Evolutionary conservation across 2,113 vertebrate genomes (phyloP).

Genomic region (Heloderma charlesbogerti): DNA sequence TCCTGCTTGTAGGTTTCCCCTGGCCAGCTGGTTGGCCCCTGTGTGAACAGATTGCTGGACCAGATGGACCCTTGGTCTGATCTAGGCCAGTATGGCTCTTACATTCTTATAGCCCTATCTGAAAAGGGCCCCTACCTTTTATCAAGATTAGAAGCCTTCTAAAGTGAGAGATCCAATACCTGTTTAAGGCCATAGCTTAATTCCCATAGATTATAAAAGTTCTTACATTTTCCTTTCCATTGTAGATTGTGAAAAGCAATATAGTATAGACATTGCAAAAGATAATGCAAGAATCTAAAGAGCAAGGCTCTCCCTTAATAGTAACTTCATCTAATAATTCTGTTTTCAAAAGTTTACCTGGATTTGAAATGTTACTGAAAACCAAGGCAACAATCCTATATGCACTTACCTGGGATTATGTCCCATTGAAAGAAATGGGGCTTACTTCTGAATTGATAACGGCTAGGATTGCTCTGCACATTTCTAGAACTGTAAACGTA

Average conservation of each 20-base stretch:
- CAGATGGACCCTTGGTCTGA: no score
- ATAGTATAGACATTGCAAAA: slow-evolving; percentile 25
- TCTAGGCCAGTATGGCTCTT: no score
- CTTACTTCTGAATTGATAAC: background rate
- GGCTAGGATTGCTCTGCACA: background rate
- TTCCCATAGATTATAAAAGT: background rate
- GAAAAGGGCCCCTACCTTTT: background rate
- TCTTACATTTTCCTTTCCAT: background rate
- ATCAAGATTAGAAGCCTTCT: background rate
- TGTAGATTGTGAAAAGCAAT: slow-evolving; percentile 42
- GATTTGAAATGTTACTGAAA: slow-evolving; percentile 59
- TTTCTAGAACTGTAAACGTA: slow-evolving; percentile 55
- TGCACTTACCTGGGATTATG: background rate
- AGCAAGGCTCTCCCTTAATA: slow-evolving; percentile 49
- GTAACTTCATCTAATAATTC: slow-evolving; percentile 52
- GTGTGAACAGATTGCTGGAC: no score
- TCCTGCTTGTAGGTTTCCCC: no score
- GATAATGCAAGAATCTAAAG: slow-evolving; percentile 41
- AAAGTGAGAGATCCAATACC: background rate
- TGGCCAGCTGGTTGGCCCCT: no score
- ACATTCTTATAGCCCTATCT: no score
- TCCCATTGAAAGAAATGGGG: background rate
- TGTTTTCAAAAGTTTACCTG: slow-evolving; percentile 57
- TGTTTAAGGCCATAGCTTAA: background rate
- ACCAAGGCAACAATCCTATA: background rate